Percentiles rank a stretch among this genome's conserved stretches.
These are phyloP conservation scores for Elmis aenea DNA, from an alignment of 2,888 invertebrate species.

Conservation along the genomic window DNA sequence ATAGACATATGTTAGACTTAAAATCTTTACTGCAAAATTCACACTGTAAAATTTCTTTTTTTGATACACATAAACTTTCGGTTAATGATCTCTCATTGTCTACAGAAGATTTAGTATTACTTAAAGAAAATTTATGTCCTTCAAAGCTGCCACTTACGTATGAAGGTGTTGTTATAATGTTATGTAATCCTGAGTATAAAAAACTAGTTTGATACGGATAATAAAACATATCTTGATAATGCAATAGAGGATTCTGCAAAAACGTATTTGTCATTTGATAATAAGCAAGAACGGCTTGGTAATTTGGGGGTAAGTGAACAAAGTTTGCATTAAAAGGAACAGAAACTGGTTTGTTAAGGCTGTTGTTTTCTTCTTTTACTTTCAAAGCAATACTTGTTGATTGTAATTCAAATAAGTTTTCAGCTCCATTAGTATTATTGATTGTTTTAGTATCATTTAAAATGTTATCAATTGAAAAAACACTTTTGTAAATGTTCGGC, in stretches of 20 bases:
- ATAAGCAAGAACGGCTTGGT: conserved; percentile 30
- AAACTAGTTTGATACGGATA: conserved; percentile 45
- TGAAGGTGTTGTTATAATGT: conserved; percentile 50
- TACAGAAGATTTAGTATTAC: conserved; percentile 11
- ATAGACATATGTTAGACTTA: conserved; percentile 52
- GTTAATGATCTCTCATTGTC: conserved; percentile 12
- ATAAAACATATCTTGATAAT: conserved; percentile 37
- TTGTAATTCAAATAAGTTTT: conserved; percentile 3
- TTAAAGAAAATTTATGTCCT: conserved; percentile 9
- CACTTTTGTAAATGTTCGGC: conserved; percentile 16
- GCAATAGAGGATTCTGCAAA: conserved; percentile 34
- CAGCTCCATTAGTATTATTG: conserved; percentile 7
- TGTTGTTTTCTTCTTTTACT: too few relatives aligned
- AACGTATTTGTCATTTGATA: conserved; percentile 31
- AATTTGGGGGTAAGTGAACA: conserved; percentile 21
- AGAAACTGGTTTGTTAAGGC: too few relatives aligned
- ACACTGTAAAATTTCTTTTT: conserved; percentile 45
- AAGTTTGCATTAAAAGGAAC: too few relatives aligned
- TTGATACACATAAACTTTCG: conserved; percentile 31
- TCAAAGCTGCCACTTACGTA: conserved; percentile 14
- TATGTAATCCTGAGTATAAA: conserved; percentile 57
- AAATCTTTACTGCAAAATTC: conserved; percentile 56
- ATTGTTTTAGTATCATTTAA: conserved; percentile 12
- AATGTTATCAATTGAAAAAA: conserved; percentile 26
- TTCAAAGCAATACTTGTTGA: too few relatives aligned